These are phyloP conservation scores for Eptatretus atami DNA, from an alignment of 2,797 vertebrate species.

Conservation along the genomic window DNA sequence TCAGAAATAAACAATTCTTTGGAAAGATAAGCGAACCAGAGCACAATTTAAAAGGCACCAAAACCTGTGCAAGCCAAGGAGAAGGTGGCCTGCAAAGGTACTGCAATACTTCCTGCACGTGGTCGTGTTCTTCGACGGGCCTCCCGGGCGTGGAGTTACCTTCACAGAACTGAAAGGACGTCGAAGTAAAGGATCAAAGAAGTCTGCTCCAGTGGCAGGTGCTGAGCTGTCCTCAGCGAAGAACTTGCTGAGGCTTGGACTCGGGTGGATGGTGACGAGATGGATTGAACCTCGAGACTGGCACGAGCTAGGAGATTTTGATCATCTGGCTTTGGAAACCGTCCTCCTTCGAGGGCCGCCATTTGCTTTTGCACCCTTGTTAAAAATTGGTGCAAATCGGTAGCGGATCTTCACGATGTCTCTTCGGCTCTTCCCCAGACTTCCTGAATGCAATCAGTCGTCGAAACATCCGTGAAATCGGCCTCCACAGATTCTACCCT, in stretches of 20 bases:
- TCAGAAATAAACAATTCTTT: no score
- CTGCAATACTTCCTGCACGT: no score
- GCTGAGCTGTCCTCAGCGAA: conserved; percentile 33
- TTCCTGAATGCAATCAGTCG: background rate
- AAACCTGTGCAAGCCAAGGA: no score
- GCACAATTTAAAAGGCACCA: no score
- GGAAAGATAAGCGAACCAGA: no score
- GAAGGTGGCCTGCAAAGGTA: no score
- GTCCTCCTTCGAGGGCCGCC: conserved; percentile 25
- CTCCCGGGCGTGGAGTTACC: conserved; percentile 41
- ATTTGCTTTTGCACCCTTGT: conserved; percentile 21
- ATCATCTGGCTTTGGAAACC: conserved; percentile 83
- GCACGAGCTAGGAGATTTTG: conserved; percentile 65
- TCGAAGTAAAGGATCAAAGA: conserved; percentile 70
- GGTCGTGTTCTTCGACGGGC: no score
- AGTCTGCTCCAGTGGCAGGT: conserved; percentile 46
- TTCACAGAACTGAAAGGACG: conserved; percentile 68
- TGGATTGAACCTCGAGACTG: conserved; percentile 24
- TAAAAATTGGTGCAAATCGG: conserved; percentile 88
- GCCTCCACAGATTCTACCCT: no score
- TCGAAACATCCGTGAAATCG: no score
- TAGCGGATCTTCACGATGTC: conserved; percentile 22
- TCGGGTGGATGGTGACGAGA: conserved; percentile 47
- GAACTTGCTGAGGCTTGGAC: conserved; percentile 84
- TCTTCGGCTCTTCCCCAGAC: background rate